phyloP scores from a whole-genome alignment of 2,113 vertebrate species.

The Harpagus bidentatus region DNA sequence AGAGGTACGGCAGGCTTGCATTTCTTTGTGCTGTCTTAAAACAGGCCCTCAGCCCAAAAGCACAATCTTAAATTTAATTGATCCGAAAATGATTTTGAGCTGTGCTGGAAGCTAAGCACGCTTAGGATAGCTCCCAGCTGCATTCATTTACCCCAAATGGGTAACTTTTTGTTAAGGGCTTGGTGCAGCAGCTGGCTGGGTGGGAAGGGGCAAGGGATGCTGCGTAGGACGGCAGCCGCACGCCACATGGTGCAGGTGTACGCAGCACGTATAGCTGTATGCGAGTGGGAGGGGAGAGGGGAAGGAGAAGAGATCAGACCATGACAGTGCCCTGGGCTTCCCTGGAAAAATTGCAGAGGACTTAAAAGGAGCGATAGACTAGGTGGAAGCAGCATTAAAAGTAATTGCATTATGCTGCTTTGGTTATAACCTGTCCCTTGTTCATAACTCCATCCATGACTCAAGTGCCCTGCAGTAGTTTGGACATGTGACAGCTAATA shows the following conservation, averaged over 20 bases:
- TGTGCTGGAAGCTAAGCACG: neutral
- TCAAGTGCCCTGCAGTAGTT: conserved; percentile 25
- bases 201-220: neutral
- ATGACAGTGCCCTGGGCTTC: neutral
- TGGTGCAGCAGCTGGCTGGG: neutral
- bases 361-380: neutral
- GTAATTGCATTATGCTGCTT: neutral
- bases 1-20: neutral
- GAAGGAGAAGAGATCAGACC: neutral
- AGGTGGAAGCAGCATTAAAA: conserved; percentile 1
- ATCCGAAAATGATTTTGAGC: neutral
- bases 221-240: fast-evolving
- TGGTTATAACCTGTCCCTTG: neutral
- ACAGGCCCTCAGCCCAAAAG: neutral
- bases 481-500: conserved; percentile 35
- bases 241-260: neutral
- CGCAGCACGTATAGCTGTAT: fast-evolving
- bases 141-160: neutral
- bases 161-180: neutral
- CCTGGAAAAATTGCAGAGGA: neutral
- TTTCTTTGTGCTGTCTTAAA: neutral
- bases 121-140: neutral
- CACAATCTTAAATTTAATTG: neutral
- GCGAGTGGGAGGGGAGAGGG: neutral
- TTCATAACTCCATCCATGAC: neutral